Evolutionary conservation across 2,113 vertebrate genomes (phyloP), one percentile per base, ranked within the genome.

Genomic region (Brachirus orientalis): DNA sequence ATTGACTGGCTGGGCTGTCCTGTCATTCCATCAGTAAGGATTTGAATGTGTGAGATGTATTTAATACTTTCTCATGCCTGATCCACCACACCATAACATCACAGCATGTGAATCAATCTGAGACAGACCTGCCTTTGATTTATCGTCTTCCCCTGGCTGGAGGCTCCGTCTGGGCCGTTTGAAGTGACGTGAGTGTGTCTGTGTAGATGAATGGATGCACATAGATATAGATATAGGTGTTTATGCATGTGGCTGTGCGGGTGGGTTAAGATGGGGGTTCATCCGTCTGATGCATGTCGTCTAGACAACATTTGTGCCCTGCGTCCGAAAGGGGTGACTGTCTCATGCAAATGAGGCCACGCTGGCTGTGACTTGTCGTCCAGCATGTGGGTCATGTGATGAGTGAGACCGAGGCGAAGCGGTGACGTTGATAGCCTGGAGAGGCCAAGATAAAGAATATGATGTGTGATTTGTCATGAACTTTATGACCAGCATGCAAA

Each of bases 31-130:
- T 86, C 88, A 88, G 46, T 68, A 18, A 59, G 74, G 84, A 97
- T 96, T 96, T 97, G 95, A 94, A 97, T 95, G 92, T 93, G 93
- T 96, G 93, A 95, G 95, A 95, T 96, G 94, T 95, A 93, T 94
- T 95, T 94, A 95, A 95, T 93, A 92, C 91, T 91, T 95, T 95
- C 94, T 95, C 95, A 93, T 91, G 92, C 90, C 91, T 92, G 91
- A 94, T 94, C 94, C 93, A 90, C 86, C 79, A 88, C 93, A 88
- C 91, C 90, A 92, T 80, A 84, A 86, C 84, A 88, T 79, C 78
- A 73, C 81, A 78, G 86, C 74, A 76, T 86, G 81, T 9, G 74
- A 75, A 84, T 76, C 22, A 62, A 63, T 64, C 55, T 72, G 89
- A 91, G 86, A 68, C 91, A 88, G 86, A 90, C 90, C 95, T 94